Evolutionary conservation across 1,140 invertebrate species (phyloP), one percentile per base, ranked within the genome.

Genomic region (Drosophila lini): DNA sequence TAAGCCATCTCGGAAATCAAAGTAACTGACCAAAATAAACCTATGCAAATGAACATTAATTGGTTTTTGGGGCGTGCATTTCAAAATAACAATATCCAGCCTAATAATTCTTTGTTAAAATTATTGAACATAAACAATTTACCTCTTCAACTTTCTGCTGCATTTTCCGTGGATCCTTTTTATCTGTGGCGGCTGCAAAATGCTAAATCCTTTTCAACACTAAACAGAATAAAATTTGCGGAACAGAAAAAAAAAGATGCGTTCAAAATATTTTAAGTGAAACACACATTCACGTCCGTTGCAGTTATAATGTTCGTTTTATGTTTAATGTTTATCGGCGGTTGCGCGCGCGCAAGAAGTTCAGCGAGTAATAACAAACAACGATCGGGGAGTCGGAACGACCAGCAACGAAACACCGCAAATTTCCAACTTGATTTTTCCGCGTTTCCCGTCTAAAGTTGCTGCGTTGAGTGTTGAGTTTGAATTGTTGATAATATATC

Each of bases 61-160:
- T 19, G 2, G 6, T 8, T 40, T 9, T 36, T 32, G 31, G 9
- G 9, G 7, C 31, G 8, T 32, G 7, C 31, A 1, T 8, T 32
- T 32, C 1, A 32, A 32, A 32, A 32, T 2, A 32, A 32, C 31
- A 32, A 9, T 32, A 16, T 41, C n/a, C 42, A 19, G 16, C 16
- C 9, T 3, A 19, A 44, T 31, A 8, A 19, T 60, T 25, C 8
- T 15, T n/a, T 28, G 5, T 9, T 19, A 16, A 42, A 19, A 42
- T 2, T 2, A 3, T 19, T 44, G 5, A 13, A 44, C 4, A 40
- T 25, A 5, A 25, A n/a, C 5, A 11, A 4, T 22, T 50, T 13
- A 88, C 83, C 83, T 88, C 83, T 59, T 88, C 83, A 60, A 82
- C 55, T 50, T 88, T 86, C 55, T 88, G 83, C 77, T 88, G 84